Base-by-base conservation (phyloP, 2,113 vertebrate genomes). In the Piaya cayana region DNA sequence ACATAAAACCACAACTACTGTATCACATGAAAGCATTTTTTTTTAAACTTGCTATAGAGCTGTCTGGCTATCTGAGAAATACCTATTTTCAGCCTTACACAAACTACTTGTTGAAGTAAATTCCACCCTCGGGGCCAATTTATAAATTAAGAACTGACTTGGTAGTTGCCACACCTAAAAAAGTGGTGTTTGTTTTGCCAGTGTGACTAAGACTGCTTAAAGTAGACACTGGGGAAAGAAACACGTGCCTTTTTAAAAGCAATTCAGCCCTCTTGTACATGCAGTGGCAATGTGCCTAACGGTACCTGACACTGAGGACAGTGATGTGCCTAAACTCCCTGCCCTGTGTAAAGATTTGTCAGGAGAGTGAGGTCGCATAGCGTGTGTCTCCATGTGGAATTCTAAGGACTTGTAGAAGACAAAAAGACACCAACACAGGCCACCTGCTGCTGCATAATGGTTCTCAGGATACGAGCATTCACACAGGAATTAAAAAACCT, bases 1-100 rank as follows among this genome's bases (percentile, higher is more conserved):
- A 84, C 77, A 82, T 96, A 97, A 96, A 96, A 39, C 32, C 72
- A 77, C 65, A 95, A 94, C 82, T 88, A 88, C 80, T 58, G 72
- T 71, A 88, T 42, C 75, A 88, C 49, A 83, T 10, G 10, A 14
- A 92, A 68, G 39, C 34, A 20, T 32, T 39, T 17, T 49, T 86
- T 59, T 13, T 11, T 19, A 90, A 77, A 82, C 65, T 79, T 79
- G 49, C 49, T 64, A 30, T 17, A 56, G 71, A 92, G 68, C 56
- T 92, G 43, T 39, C 82, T 86, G 80, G n/a, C 13, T 92, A 59
- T 72, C 68, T 49, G 47, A 92, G 82, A 82, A 90, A 93, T 52
- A 88, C 14, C 23, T 45, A 15, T 60, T 93, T 94, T 78, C 72
- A 88, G 68, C 50, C 65, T 63, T 62, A 86, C 2, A 23, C 49